These are phyloP conservation scores for Gandaritis pyraliata DNA, from an alignment of 2,888 invertebrate genomes.

Conservation along the genomic window DNA sequence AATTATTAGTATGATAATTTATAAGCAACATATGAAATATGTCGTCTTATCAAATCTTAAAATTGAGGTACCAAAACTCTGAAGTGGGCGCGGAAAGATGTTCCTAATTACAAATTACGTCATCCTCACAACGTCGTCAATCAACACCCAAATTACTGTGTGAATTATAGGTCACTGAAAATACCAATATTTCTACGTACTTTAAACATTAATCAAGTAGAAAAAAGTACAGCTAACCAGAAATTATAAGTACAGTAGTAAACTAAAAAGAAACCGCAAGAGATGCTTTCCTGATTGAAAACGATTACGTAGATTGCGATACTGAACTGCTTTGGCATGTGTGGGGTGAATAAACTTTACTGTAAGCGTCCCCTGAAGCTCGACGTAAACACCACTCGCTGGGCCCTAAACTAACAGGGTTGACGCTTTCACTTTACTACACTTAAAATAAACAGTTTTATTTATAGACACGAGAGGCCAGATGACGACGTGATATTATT, in stretches of 20 bases:
- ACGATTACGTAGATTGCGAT: conserved; percentile 38
- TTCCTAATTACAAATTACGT: conserved; percentile 25
- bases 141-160: conserved; percentile 32
- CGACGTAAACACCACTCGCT: conserved; percentile 66
- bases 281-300: conserved; percentile 28
- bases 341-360: conserved; percentile 71
- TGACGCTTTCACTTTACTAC: conserved; percentile 49
- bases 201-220: neutral
- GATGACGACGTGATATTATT: conserved; percentile 33
- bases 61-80: conserved; percentile 15
- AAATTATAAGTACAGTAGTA: neutral
- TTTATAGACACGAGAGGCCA: conserved; percentile 39
- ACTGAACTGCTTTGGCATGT: conserved; percentile 45
- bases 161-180: conserved; percentile 32
- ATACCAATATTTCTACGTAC: no score
- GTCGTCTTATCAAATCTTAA: conserved; percentile 6
- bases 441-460: conserved; percentile 40
- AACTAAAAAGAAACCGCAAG: conserved; percentile 21
- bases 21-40: neutral
- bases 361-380: conserved; percentile 66
- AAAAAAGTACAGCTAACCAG: neutral
- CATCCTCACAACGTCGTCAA: conserved; percentile 19
- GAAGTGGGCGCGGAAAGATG: conserved; percentile 18
- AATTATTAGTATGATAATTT: no score
- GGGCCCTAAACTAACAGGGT: conserved; percentile 58